These are phyloP conservation scores for Brachionus sp. DNA, from an alignment of 1,140 invertebrate genomes.

Conservation along the genomic window DNA sequence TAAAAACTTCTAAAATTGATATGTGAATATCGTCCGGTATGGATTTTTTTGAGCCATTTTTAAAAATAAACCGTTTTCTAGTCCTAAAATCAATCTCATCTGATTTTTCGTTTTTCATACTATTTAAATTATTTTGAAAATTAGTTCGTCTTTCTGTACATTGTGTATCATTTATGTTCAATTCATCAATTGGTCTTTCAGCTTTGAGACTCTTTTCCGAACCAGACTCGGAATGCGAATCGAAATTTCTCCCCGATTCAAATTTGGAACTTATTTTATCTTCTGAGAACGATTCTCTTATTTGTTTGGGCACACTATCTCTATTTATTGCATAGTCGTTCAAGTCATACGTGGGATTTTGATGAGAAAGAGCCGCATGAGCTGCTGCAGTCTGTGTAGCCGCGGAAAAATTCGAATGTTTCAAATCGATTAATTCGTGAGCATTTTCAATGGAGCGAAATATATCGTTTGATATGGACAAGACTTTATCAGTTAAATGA, in stretches of 20 bases:
- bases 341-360: background rate
- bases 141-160: background rate
- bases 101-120: background rate
- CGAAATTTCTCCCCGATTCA: background rate
- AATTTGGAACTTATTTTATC: background rate
- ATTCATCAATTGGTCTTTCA: background rate
- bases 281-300: background rate
- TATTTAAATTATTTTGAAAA: constrained; percentile 11
- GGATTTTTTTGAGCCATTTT: constrained; percentile 8
- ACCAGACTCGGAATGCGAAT: background rate
- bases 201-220: background rate
- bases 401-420: constrained; percentile 38
- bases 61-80: background rate
- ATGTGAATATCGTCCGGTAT: constrained; percentile 44
- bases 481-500: constrained; percentile 2
- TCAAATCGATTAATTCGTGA: constrained; percentile 35
- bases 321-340: background rate
- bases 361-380: background rate
- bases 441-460: constrained; percentile 42
- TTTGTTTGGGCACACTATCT: background rate
- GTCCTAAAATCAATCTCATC: constrained; percentile 34
- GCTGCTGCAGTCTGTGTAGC: constrained; percentile 33
- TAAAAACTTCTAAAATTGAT: constrained; percentile 42
- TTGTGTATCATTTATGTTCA: background rate
- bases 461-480: constrained; percentile 33